Evolutionary conservation across 2,797 vertebrate species (phyloP).

Genomic region (Crenuchus spilurus): DNA sequence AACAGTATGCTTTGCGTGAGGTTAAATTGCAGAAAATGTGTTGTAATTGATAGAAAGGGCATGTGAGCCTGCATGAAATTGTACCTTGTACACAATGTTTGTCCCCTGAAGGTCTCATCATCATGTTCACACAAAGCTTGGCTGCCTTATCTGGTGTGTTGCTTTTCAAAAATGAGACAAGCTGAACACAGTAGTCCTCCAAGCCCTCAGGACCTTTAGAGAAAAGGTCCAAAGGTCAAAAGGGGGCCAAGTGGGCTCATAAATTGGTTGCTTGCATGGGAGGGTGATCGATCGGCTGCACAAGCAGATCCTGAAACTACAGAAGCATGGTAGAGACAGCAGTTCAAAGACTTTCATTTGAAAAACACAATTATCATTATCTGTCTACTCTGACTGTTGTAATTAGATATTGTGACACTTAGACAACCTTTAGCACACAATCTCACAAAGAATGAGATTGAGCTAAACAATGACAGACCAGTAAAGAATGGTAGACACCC

Average conservation of each 20-base stretch:
- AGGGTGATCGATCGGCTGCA: constrained; percentile 35
- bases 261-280: constrained; percentile 42
- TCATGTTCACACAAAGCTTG: neutral
- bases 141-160: constrained; percentile 12
- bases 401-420: neutral
- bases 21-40: neutral
- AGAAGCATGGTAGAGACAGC: neutral
- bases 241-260: neutral
- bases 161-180: constrained; percentile 9
- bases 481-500: too few relatives aligned
- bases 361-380: neutral
- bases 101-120: neutral
- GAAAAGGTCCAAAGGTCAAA: constrained; percentile 39
- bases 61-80: neutral
- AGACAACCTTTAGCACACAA: neutral
- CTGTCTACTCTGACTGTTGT: neutral
- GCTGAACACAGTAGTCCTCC: neutral
- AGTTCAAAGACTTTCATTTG: neutral
- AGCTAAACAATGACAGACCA: too few relatives aligned
- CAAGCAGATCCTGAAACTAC: constrained; percentile 23
- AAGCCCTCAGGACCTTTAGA: neutral
- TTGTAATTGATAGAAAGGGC: neutral
- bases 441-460: neutral
- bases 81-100: too few relatives aligned
- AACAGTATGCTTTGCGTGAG: neutral